Evolutionary conservation across 2,888 invertebrate species (phyloP), one percentile per base, ranked within the genome.

Genomic region (Autographa pulchrina): DNA sequence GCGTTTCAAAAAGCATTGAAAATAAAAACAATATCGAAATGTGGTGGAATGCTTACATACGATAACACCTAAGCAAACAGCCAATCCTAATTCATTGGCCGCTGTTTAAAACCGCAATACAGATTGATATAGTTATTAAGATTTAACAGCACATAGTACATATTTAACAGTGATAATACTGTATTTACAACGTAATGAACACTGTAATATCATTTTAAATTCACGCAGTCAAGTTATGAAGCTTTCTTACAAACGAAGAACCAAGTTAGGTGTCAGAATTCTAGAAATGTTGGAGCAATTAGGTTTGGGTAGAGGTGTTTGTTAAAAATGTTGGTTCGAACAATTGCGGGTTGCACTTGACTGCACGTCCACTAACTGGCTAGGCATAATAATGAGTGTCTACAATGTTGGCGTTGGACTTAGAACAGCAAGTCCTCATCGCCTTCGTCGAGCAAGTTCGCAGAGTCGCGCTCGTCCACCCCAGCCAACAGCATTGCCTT

Each of bases 351-450:
- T 70, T 62, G 61, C 11, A 75, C 89, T 88, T 86, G 89, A 90
- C 92, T 90, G 90, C 88, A 86, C 78, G 70, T 80, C 89, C 90
- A 91, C 91, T 82, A 88, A 87, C 84, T 87, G 88, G 78, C 78
- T 78, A 86, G 76, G 75, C 86, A 86, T 78, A 61, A 38, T 43
- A 25, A 85, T 73, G 77, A 83, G 80, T 74, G 75, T 81, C 82
- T 86, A 86, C 62, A 32, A 54, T 64, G 62, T 60, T 72, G 75
- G 72, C 75, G 65, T 54, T 1, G 68, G 64, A 65, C 79, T 96
- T 98, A 98, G 96, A 99, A 99, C 71, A 99, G 96, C 74, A 99
- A 95, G 94, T 99, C 99, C 89, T 98, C 98, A 88, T 99, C 99
- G 59, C 97, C 98, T 83, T 98, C 98, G 78, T 98, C 98, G 61